Percentiles rank a stretch among this genome's conserved stretches.
Evolutionary conservation across 2,888 invertebrate genomes (phyloP).

Genomic region (Lochmaea capreae): DNA sequence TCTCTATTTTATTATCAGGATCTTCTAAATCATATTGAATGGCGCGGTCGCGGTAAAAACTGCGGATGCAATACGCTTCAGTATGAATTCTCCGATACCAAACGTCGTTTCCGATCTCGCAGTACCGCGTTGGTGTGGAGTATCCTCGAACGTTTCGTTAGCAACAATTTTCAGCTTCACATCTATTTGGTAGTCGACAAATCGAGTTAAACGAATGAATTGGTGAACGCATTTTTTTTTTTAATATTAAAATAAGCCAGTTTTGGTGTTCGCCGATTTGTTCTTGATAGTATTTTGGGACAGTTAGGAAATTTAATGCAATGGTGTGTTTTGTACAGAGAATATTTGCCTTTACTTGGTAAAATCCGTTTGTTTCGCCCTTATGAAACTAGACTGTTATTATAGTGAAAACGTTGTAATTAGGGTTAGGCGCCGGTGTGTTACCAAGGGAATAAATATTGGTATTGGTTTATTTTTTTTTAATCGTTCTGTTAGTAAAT

Average conservation of each 20-base stretch:
- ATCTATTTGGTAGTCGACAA: conserved; percentile 8
- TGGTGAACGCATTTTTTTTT: not conserved
- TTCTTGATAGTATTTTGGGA: conserved; percentile 15
- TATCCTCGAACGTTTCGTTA: not conserved
- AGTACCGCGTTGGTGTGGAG: no score
- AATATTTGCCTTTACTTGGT: conserved; percentile 9
- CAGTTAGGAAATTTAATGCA: conserved; percentile 15
- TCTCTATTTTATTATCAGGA: no score
- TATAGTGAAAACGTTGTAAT: conserved; percentile 12
- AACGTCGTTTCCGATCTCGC: no score
- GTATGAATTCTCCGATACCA: no score
- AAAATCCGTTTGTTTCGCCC: not conserved
- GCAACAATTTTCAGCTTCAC: conserved; percentile 9
- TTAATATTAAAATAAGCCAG: not conserved
- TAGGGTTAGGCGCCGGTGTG: not conserved
- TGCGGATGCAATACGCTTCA: no score
- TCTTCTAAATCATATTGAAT: no score
- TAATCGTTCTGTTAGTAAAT: conserved; percentile 12
- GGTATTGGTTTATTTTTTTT: not conserved
- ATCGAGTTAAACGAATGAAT: conserved; percentile 9
- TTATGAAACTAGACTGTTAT: conserved; percentile 17
- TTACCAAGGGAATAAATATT: conserved; percentile 12
- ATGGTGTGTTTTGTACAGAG: conserved; percentile 30
- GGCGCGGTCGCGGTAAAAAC: no score
- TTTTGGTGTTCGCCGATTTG: conserved; percentile 14